Evolutionary conservation across 2,797 vertebrate genomes (phyloP).

Genomic region (Pelochelys cantorii): DNA sequence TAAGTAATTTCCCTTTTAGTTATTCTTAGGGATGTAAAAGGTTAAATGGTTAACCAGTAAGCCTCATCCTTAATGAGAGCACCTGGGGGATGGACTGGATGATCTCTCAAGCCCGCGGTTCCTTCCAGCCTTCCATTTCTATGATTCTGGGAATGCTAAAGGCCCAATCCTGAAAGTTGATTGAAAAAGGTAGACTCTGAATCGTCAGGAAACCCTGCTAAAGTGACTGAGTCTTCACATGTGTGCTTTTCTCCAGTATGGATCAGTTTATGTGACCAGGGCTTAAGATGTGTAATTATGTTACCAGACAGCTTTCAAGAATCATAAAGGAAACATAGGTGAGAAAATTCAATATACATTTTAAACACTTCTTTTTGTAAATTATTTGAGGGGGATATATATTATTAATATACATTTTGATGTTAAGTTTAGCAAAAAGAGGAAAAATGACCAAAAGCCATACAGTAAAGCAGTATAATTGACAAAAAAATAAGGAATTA

Average conservation of each 20-base stretch:
- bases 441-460: background rate
- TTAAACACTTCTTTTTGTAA: background rate
- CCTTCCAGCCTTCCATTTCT: too few relatives aligned
- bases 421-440: conserved; percentile 5
- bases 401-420: background rate
- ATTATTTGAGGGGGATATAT: conserved; percentile 1
- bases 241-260: background rate
- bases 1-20: too few relatives aligned
- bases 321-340: fast-evolving
- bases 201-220: background rate
- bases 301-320: background rate
- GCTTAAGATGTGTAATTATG: background rate
- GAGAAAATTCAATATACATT: background rate
- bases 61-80: too few relatives aligned
- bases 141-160: background rate
- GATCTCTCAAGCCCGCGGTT: background rate
- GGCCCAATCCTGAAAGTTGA: background rate
- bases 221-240: background rate
- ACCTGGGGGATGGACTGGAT: background rate
- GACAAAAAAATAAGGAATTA: background rate
- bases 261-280: background rate
- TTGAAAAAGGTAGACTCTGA: background rate
- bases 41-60: too few relatives aligned
- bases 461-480: background rate
- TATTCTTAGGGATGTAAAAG: too few relatives aligned